Base-by-base conservation (phyloP, 2,888 invertebrate species). In the Ophioninae sp. region DNA sequence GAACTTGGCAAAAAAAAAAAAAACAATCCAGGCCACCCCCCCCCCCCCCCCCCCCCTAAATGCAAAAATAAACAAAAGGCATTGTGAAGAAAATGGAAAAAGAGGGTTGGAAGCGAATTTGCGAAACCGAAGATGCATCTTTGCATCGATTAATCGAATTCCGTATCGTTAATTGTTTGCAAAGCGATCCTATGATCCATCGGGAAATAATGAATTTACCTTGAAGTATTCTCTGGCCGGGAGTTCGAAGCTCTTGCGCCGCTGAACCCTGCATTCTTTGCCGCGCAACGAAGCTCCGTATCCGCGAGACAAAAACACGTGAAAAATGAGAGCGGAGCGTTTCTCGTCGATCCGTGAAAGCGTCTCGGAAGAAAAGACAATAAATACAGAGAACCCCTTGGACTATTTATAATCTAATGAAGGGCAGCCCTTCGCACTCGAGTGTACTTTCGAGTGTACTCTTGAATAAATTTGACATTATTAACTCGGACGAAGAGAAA, bases 321-420 rank as follows among this genome's bases (percentile, higher is more conserved):
- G 23, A 17, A 17, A 72, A 22, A 59, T 71, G 3, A 22, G 13
- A 10, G 39, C 22, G 13, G 30, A 39, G 6, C 61, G 59, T 39
- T n/a, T 2, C 64, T 74, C 30, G 63, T 64, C 64, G 6, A 74
- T n/a, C 30, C 37, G 23, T 20, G 17, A n/a, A 56, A 37, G 51
- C 23, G n/a, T 37, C 23, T n/a, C n/a, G 44, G 58, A n/a, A 0
- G 39, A 22, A 17, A 8, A 22, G 13, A 63, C 51, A 75, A 39
- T 23, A 41, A 20, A 17, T 30, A 63, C 9, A 76, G 30, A 59
- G 23, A 23, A 30, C 59, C 41, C 67, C 37, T 68, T 23, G 22
- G 59, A 68, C 77, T 68, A 59, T 61, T 77, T 44, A 61, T 77
- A 77, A 65, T 76, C 58, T 59, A 22, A 44, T 23, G 13, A 41